Conservation (phyloP, 2,113 vertebrate genomes). For the Gymnobelideus leadbeateri region DNA sequence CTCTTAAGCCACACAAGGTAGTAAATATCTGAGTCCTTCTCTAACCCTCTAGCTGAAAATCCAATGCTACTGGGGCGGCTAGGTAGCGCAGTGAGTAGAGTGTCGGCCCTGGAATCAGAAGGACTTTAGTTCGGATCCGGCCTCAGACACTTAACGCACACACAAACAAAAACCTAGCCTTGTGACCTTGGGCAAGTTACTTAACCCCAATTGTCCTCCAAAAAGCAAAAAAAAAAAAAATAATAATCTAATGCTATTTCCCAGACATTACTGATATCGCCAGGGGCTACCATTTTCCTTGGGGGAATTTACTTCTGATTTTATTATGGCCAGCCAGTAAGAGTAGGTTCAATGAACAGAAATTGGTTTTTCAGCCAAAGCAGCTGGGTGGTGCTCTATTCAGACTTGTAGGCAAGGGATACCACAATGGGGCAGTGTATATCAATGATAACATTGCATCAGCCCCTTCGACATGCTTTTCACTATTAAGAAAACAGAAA, state of each 20-base stretch:
- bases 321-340: constrained; percentile 23
- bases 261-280: neutral
- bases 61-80: neutral
- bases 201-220: too few relatives aligned
- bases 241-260: neutral
- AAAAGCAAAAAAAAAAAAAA: too few relatives aligned
- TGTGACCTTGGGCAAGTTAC: too few relatives aligned
- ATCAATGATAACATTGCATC: neutral
- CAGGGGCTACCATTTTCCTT: neutral
- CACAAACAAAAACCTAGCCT: too few relatives aligned
- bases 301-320: neutral
- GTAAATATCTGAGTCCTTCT: neutral
- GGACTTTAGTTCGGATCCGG: too few relatives aligned
- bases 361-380: neutral
- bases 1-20: neutral
- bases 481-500: constrained; percentile 56
- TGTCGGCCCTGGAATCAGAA: too few relatives aligned
- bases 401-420: neutral
- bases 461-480: constrained; percentile 34
- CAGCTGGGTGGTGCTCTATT: neutral
- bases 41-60: neutral
- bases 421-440: neutral
- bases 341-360: constrained; percentile 19
- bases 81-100: too few relatives aligned
- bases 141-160: too few relatives aligned